Conservation (phyloP, 2,888 invertebrate genomes). For the Synanthedon tipuliformis region DNA sequence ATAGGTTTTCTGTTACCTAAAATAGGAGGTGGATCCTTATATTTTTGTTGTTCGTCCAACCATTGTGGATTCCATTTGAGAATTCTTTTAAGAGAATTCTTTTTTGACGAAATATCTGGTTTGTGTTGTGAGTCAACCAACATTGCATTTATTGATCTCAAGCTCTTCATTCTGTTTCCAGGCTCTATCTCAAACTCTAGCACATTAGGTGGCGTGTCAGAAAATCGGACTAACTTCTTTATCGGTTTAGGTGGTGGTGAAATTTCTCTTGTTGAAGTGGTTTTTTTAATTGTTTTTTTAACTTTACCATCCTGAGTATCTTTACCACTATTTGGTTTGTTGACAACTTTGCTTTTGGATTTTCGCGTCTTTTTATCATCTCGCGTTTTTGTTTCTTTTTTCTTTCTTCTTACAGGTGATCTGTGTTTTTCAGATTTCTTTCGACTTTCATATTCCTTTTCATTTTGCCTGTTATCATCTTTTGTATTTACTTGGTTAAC, state of each 20-base stretch:
- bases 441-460: constrained; percentile 8
- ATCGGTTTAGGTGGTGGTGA: constrained; percentile 21
- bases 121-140: constrained; percentile 31
- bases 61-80: constrained; percentile 76
- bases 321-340: constrained; percentile 20
- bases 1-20: constrained; percentile 54
- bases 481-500: constrained; percentile 33
- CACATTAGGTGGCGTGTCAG: constrained; percentile 27
- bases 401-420: background rate
- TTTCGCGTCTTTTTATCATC: background rate
- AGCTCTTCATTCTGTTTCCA: constrained; percentile 50
- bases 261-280: constrained; percentile 32
- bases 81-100: constrained; percentile 67
- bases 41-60: constrained; percentile 67
- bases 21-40: constrained; percentile 67
- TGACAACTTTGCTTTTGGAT: no score
- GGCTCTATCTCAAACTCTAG: constrained; percentile 45
- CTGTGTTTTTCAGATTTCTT: constrained; percentile 4
- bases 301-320: no score
- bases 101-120: constrained; percentile 43
- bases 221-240: constrained; percentile 46
- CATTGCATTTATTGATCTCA: constrained; percentile 34
- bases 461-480: constrained; percentile 7
- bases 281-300: constrained; percentile 19
- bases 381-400: constrained; percentile 7